Base-by-base conservation (phyloP, 2,888 invertebrate genomes). In the Mantis religiosa region DNA sequence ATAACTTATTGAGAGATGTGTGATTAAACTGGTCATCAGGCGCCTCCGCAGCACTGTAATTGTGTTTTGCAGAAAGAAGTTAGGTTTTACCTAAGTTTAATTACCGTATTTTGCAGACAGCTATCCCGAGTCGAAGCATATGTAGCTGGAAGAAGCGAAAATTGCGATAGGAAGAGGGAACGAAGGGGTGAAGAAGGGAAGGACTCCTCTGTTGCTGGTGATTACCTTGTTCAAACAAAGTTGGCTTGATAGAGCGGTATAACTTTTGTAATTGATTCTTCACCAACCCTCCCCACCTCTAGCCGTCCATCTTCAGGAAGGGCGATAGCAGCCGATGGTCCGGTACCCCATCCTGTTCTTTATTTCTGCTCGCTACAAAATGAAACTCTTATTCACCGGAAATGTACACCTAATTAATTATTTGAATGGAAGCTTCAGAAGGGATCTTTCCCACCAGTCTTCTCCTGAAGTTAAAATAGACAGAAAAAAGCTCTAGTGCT, bases 261-360 rank as follows among this genome's bases (percentile, higher is more conserved):
- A 89, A 89, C 85, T 86, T 85, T 89, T 89, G 89, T 89, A 89
- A 89, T 89, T 89, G 89, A 89, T 86, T 89, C 89, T 86, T 88
- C 88, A 88, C 88, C 84, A 27, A 28, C 86, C 30, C 86, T 47
- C 47, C 47, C 27, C 27, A 54, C 27, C 27, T 12, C 41, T 41
- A 7, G 84, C 81, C 54, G 20, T 6, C 54, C 54, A 71, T 71
- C 54, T 71, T 71, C 54, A 71, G 41, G 41, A 41, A 41, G 41
- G 41, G 41, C 41, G 41, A 41, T 41, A 41, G 41, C 41, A 41
- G 20, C 25, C 25, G 20, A 71, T 71, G 54, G 54, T 71, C 20
- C 20, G 54, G 54, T 54, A 54, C 8, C 54, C 25, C 15, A 71
- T 71, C 8, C 54, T 71, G 54, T 25, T 20, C 20, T 71, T 71